phyloP scores from a whole-genome alignment of 2,888 invertebrate species.

The Limnephilus lunatus region DNA sequence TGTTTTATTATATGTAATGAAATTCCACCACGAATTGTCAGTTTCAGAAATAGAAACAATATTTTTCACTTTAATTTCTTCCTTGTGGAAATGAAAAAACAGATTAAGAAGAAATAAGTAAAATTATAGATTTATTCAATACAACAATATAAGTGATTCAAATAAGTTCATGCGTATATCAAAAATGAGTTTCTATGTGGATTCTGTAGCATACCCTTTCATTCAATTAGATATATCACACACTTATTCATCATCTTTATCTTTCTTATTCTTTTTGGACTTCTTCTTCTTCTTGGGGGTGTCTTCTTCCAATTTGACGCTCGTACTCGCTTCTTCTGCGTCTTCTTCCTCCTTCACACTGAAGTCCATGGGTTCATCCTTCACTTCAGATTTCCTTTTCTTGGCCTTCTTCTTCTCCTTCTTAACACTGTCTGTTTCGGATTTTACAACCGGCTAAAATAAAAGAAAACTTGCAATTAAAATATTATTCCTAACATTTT shows the following conservation, averaged over 20 bases:
- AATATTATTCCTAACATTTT: background rate
- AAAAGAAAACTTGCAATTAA: background rate
- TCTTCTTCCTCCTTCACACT: slow-evolving; percentile 67
- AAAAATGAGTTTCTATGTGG: background rate
- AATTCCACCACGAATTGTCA: too few species aligned
- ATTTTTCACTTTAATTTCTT: too few species aligned
- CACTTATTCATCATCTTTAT: slow-evolving; percentile 48
- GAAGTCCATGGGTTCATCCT: slow-evolving; percentile 67
- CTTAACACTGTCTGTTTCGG: slow-evolving; percentile 49
- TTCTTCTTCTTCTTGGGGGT: slow-evolving; percentile 67
- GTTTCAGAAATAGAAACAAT: too few species aligned
- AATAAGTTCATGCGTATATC: background rate
- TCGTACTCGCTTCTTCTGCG: slow-evolving; percentile 67
- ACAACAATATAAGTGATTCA: slow-evolving; percentile 5
- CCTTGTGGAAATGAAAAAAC: background rate
- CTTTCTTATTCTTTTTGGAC: slow-evolving; percentile 68
- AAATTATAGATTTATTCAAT: slow-evolving; percentile 19
- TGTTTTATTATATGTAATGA: too few species aligned
- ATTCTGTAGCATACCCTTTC: background rate
- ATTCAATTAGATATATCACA: background rate
- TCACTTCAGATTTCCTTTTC: slow-evolving; percentile 67
- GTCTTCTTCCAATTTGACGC: slow-evolving; percentile 63
- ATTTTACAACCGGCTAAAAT: slow-evolving; percentile 51
- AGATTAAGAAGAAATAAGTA: slow-evolving; percentile 10
- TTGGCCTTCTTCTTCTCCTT: slow-evolving; percentile 60